Evolutionary conservation across 2,797 vertebrate genomes (phyloP).

Genomic region (Yasuhikotakia modesta): DNA sequence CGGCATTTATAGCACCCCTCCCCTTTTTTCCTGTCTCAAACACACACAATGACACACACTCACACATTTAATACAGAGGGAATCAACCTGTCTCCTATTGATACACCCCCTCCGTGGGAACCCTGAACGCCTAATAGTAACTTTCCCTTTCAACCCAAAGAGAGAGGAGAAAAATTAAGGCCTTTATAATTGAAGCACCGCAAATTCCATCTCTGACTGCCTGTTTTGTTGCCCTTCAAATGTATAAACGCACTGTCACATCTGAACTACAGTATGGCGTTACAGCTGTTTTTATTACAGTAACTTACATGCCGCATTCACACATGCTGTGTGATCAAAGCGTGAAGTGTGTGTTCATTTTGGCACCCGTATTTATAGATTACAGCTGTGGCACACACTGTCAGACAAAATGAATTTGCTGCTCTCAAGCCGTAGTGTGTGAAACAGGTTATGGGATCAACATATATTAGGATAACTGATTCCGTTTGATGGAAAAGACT

Average conservation of each 20-base stretch:
- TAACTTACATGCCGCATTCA: no score
- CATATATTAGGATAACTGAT: no score
- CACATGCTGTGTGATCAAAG: background rate
- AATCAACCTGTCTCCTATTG: constrained; percentile 51
- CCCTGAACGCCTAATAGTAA: constrained; percentile 46
- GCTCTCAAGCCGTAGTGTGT: no score
- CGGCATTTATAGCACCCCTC: constrained; percentile 85
- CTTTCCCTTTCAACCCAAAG: background rate
- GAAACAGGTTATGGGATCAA: no score
- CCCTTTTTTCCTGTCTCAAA: constrained; percentile 52
- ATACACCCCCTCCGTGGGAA: constrained; percentile 52
- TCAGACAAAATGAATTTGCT: no score
- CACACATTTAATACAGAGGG: constrained; percentile 38
- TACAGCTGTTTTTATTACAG: no score
- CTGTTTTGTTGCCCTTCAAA: no score
- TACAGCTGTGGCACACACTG: no score
- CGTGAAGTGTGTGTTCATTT: no score
- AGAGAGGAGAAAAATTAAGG: background rate
- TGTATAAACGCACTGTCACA: background rate
- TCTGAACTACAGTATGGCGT: background rate
- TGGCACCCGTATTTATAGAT: no score
- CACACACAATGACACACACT: constrained; percentile 35
- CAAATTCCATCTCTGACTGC: no score
- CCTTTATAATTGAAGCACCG: background rate
- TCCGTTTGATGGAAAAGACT: background rate